A percentile compares a stretch with the other conserved stretches of the same genome.
These are phyloP conservation scores for Menura novaehollandiae DNA, from an alignment of 2,113 vertebrate species.

Conservation along the genomic window DNA sequence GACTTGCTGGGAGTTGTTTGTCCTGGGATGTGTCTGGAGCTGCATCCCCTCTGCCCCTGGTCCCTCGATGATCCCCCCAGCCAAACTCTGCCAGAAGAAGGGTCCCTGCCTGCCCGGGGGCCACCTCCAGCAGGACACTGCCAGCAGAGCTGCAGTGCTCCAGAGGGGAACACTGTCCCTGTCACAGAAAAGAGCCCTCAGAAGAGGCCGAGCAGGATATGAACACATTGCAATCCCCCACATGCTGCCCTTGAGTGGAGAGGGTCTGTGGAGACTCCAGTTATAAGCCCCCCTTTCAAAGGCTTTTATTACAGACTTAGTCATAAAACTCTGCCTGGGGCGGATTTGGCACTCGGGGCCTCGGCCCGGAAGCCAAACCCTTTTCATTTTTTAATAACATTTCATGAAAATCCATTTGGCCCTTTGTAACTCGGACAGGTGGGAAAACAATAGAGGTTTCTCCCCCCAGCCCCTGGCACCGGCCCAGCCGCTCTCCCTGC, in stretches of 20 bases:
- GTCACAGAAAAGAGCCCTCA: not conserved
- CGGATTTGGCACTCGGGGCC: constrained; percentile 34
- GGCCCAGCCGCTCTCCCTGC: fast-evolving
- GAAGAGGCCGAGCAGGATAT: not conserved
- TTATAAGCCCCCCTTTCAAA: constrained; percentile 41
- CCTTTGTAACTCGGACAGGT: constrained; percentile 54
- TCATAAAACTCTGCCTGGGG: constrained; percentile 59
- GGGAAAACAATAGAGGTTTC: constrained; percentile 47
- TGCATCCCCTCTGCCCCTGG: not conserved
- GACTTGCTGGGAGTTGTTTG: not conserved
- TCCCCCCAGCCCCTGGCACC: not conserved
- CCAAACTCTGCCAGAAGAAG: not conserved
- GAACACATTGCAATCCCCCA: not conserved
- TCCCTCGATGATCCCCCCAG: not conserved
- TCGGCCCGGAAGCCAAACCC: constrained; percentile 53
- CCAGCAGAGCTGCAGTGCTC: not conserved
- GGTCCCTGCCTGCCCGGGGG: not conserved
- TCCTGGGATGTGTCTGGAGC: not conserved
- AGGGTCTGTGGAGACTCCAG: not conserved
- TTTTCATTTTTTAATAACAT: constrained; percentile 62
- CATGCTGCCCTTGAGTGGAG: constrained; percentile 1
- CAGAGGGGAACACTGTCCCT: not conserved
- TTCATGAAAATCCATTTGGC: constrained; percentile 60
- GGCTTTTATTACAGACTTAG: constrained; percentile 47
- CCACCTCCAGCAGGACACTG: not conserved